These are phyloP conservation scores for Synaphobranchus kaupii DNA, from an alignment of 2,797 vertebrate species.

Conservation along the genomic window DNA sequence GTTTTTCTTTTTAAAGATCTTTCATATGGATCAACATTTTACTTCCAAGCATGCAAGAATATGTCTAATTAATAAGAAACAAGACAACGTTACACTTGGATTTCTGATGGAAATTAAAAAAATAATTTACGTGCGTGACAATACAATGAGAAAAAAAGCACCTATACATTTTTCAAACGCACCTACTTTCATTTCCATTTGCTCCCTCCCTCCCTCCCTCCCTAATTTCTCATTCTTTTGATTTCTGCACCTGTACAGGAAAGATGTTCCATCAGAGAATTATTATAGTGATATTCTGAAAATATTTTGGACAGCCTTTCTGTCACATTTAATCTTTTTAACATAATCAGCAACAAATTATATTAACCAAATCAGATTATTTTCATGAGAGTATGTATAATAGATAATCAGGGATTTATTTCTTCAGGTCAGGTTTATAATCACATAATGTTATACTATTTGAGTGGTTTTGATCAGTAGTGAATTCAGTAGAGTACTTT, in stretches of 20 bases:
- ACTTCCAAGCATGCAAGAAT: no score
- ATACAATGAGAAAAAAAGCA: neutral
- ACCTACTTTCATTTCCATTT: slow-evolving; percentile 18
- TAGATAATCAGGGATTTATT: neutral
- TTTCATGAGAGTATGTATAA: neutral
- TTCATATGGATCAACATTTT: neutral
- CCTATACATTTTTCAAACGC: neutral
- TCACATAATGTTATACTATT: no score
- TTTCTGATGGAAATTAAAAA: neutral
- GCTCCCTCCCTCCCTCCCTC: neutral
- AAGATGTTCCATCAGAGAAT: slow-evolving; percentile 1
- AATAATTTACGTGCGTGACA: neutral
- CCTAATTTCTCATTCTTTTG: slow-evolving; percentile 34
- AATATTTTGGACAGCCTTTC: neutral
- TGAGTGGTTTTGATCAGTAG: no score
- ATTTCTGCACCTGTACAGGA: neutral
- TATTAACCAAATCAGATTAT: neutral
- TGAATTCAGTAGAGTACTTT: no score
- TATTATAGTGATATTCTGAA: neutral
- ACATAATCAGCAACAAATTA: neutral
- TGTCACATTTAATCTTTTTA: neutral
- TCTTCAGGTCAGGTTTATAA: no score
- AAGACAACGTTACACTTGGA: neutral
- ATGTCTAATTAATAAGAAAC: neutral
- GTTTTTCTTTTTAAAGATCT: neutral